These are phyloP conservation scores for Semaprochilodus insignis DNA, from an alignment of 2,797 vertebrate species.

Conservation along the genomic window DNA sequence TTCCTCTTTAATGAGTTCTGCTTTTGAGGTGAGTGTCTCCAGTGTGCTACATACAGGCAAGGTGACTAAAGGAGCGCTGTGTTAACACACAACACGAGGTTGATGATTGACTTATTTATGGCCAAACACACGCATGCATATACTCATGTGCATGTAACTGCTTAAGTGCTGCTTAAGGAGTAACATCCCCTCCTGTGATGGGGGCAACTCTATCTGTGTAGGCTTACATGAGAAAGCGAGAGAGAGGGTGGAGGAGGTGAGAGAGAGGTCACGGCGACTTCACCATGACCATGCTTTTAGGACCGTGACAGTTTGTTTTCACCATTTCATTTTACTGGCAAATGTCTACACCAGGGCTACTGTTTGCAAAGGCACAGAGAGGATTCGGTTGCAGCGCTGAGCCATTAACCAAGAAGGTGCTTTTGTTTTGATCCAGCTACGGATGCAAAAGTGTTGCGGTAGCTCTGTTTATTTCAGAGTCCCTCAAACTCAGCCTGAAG, in stretches of 20 bases:
- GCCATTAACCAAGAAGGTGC: not conserved
- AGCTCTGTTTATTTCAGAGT: too few relatives aligned
- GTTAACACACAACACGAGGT: slow-evolving; percentile 1
- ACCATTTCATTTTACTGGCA: slow-evolving; percentile 56
- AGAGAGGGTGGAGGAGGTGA: not conserved
- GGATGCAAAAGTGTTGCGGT: not conserved
- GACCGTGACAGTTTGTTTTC: slow-evolving; percentile 24
- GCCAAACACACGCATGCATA: not conserved
- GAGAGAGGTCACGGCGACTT: not conserved
- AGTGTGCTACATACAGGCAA: not conserved
- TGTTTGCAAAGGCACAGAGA: not conserved
- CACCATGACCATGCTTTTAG: slow-evolving; percentile 21
- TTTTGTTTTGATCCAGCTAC: not conserved
- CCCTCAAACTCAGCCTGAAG: too few relatives aligned
- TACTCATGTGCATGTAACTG: not conserved
- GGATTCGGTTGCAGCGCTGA: not conserved
- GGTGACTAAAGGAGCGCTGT: not conserved
- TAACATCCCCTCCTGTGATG: not conserved
- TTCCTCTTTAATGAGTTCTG: too few relatives aligned
- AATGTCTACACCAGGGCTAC: slow-evolving; percentile 18
- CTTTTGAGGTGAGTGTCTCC: too few relatives aligned
- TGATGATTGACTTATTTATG: slow-evolving; percentile 4
- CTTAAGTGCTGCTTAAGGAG: not conserved
- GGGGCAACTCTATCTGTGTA: not conserved
- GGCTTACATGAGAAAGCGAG: not conserved